Evolutionary conservation across 2,113 vertebrate genomes (phyloP).

Genomic region (Podiceps cristatus): DNA sequence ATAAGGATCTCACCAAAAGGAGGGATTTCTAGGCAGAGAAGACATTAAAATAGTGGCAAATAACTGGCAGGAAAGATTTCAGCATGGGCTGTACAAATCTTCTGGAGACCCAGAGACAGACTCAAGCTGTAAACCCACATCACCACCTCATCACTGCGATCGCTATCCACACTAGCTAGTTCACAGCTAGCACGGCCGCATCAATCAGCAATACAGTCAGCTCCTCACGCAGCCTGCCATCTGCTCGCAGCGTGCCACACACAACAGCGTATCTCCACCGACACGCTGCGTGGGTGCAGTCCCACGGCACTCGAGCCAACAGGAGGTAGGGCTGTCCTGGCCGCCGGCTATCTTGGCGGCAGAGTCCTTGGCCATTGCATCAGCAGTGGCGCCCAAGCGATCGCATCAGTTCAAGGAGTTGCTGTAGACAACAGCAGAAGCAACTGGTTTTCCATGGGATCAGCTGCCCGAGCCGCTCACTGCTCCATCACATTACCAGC

Average conservation of each 20-base stretch:
- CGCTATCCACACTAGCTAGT: background rate
- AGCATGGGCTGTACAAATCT: background rate
- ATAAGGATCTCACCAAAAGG: background rate
- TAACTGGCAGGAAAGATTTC: background rate
- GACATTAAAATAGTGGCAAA: background rate
- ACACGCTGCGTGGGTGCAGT: background rate
- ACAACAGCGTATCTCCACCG: background rate
- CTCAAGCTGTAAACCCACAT: background rate
- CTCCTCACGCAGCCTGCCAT: background rate
- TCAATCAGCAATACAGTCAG: background rate
- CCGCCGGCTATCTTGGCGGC: background rate
- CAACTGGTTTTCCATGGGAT: background rate
- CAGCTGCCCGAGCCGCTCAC: background rate
- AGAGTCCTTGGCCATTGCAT: background rate
- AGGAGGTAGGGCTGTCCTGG: background rate
- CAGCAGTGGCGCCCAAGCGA: background rate
- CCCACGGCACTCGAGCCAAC: background rate
- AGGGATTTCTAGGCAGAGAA: background rate
- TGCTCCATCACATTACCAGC: background rate
- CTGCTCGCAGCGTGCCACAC: background rate
- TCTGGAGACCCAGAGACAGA: background rate
- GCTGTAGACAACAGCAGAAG: background rate
- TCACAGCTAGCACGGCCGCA: background rate
- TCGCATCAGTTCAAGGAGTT: background rate
- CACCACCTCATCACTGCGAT: background rate